Percentiles rank a stretch among this genome's conserved stretches.
Evolutionary conservation across 2,888 invertebrate species (phyloP).

Genomic region (Microctonus aethiopoides): DNA sequence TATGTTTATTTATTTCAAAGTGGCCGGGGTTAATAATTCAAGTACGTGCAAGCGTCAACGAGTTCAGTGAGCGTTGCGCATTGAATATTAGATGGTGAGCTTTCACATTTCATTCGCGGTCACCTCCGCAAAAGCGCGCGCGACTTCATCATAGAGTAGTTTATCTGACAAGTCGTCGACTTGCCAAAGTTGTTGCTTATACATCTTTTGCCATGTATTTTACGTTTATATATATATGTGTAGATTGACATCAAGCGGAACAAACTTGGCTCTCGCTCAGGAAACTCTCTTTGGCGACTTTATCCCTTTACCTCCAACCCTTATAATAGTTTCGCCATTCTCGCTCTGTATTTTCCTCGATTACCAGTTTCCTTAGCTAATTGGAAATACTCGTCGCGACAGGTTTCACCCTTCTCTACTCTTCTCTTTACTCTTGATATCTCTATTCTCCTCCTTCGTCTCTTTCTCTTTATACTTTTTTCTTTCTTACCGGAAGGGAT

Average conservation of each 20-base stretch:
- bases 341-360: conserved; percentile 41
- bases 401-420: conserved; percentile 32
- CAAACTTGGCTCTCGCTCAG: background rate
- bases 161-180: background rate
- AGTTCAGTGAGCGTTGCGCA: background rate
- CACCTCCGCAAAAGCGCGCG: too few relatives aligned
- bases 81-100: conserved; percentile 1
- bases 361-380: conserved; percentile 47
- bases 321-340: background rate
- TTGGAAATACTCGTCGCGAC: conserved; percentile 53
- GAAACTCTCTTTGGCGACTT: background rate
- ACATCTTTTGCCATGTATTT: background rate
- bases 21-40: background rate
- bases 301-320: conserved; percentile 9
- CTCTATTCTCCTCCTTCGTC: background rate
- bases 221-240: background rate
- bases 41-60: conserved; percentile 3
- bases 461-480: conserved; percentile 13
- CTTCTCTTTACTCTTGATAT: background rate
- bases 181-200: background rate
- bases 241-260: background rate
- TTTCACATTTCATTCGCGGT: conserved; percentile 17
- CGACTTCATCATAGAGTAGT: background rate
- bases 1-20: background rate
- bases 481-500: conserved; percentile 24